Base-by-base conservation (phyloP, 1,140 invertebrate genomes). In the Trichoplusia ni region DNA sequence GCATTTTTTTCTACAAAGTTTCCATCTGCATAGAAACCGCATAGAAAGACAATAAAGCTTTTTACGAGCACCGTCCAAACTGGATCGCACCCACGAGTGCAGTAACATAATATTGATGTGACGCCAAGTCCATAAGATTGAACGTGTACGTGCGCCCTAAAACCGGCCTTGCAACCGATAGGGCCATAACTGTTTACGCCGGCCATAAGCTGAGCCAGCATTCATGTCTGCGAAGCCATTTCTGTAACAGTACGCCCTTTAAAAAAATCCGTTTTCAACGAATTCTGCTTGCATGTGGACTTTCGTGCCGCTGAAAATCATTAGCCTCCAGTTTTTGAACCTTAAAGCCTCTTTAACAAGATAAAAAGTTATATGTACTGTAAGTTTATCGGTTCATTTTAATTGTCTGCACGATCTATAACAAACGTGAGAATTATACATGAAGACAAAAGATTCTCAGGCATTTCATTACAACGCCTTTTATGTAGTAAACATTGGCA, bases 371-470 rank as follows among this genome's bases (percentile, higher is more conserved):
- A 16, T 21, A 5, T 9, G 11, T 35, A 54, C 11, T 25, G 18
- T 21, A 29, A 33, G 14, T 33, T 16, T 29, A 54, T 37, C 33
- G 33, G 1, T 25, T 14, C 14, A 35, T n/a, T 27, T 33, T 16
- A 33, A 38, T 38, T 54, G 8, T 33, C 21, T 11, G 35, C 13
- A 53, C 18, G 23, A 47, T 47, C 49, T 35, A 23, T 53, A 37
- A 56, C 53, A 38, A 56, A 47, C 68, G 68, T 70, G 63, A 59
- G 68, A 66, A 69, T 53, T 49, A 49, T 35, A 35, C 29, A 35
- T 23, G 58, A 44, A 68, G 46, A 72, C 70, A 69, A 73, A 72
- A 66, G 66, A 61, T 73, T 73, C 67, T 47, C 59, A 67, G 65
- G 37, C 69, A 51, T 66, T 60, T 64, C 67, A 73, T 73, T 73